Evolutionary conservation across 2,113 vertebrate species (phyloP), one percentile per base, ranked within the genome.

Genomic region (Oreocharis arfaki): DNA sequence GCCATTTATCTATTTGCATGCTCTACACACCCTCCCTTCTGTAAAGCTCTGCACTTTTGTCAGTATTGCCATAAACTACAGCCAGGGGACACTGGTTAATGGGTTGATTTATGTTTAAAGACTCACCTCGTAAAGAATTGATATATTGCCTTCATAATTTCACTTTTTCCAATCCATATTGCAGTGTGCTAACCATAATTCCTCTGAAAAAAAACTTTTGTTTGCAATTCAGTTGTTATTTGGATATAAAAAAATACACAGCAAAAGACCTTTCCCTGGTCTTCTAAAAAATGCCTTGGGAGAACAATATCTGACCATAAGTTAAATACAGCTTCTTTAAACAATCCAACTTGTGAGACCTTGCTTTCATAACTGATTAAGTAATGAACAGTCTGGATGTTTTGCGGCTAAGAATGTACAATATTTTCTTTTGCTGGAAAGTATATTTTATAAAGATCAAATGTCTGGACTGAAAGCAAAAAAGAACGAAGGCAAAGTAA

Each of bases 361-460:
- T 94, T 88, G 83, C 85, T 96, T 96, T 96, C 85, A 74, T 70
- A 94, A 80, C 80, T 84, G 86, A 93, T 90, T 86, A 88, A 91
- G 90, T 90, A 96, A 95, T 75, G 82, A 96, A 90, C 50, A 52
- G 85, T 90, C 82, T 94, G 78, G 71, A 73, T 83, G 47, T 16
- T 96, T 93, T 91, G 46, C 0, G 44, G 82, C 35, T 83, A 95
- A 85, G 87, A 93, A 87, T 47, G 85, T 80, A 81, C 17, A 95
- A 87, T 97, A 90, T 96, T 96, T 94, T 95, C 94, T 93, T 96
- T 96, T 90, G 67, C 52, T 91, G 87, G 59, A 90, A 94, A 94
- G 94, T 96, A 94, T 96, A 96, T 96, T 96, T 96, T 96, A 60
- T 77, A 60, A 96, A 85, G 87, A 90, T 92, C 90, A 90, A 94